Conservation (phyloP, 2,113 vertebrate species). For the Chlamydotis undulata region DNA sequence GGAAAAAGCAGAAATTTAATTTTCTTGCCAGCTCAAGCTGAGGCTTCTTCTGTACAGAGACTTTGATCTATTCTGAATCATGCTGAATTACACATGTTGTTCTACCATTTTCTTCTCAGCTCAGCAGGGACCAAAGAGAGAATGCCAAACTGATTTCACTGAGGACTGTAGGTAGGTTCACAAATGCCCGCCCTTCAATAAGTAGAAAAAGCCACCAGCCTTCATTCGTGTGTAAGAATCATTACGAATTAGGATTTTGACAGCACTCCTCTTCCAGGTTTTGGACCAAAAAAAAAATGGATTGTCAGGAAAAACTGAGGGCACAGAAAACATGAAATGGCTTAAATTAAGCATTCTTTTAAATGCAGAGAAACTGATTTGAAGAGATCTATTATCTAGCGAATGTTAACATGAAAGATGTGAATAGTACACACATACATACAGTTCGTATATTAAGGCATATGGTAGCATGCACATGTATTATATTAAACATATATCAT, state of each 20-base stretch:
- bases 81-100: slow-evolving; percentile 19
- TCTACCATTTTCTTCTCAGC: slow-evolving; percentile 28
- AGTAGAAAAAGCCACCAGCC: background rate
- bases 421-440: background rate
- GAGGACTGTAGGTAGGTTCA: background rate
- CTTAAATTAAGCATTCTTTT: background rate
- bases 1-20: background rate
- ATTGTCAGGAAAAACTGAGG: background rate
- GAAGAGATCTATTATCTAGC: background rate
- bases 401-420: background rate
- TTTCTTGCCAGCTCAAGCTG: background rate
- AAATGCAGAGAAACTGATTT: background rate
- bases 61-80: slow-evolving; percentile 45
- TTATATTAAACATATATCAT: background rate
- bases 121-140: background rate
- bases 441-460: background rate
- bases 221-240: background rate
- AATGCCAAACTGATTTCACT: background rate
- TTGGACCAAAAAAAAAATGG: background rate
- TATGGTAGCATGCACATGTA: background rate
- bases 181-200: background rate
- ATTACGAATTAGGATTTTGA: background rate
- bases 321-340: background rate
- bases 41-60: background rate
- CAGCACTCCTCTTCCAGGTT: background rate